A percentile compares a stretch with the other conserved stretches of the same genome.
phyloP scores from a whole-genome alignment of 1,140 invertebrate genomes.

The Orchesella cincta region DNA sequence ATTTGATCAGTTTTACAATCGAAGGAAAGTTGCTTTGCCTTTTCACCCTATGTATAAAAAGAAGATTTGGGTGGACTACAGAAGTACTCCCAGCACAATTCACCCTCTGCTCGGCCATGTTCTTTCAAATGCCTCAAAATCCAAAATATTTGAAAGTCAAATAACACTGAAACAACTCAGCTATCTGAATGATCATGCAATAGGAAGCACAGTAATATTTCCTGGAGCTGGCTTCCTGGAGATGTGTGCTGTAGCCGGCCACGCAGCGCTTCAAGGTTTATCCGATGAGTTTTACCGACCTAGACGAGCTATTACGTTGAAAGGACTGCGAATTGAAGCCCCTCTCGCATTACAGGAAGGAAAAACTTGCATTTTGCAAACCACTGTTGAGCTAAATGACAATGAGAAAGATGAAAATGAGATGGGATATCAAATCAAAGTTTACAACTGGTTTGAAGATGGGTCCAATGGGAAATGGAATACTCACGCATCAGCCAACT shows the following conservation, averaged over 20 bases:
- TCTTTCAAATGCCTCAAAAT: conserved; percentile 11
- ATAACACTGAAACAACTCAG: neutral
- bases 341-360: neutral
- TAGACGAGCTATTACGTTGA: neutral
- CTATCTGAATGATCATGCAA: neutral
- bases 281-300: neutral
- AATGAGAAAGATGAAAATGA: neutral
- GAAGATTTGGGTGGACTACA: neutral
- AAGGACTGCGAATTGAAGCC: neutral
- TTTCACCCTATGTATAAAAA: neutral
- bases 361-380: neutral
- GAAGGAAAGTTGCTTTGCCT: neutral
- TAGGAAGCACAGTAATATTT: neutral
- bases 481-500: neutral
- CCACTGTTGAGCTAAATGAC: neutral
- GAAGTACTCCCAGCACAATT: neutral
- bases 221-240: conserved; percentile 2
- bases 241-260: neutral
- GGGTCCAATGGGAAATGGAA: neutral
- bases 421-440: neutral
- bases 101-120: neutral
- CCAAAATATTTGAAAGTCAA: neutral
- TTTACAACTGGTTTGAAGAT: conserved; percentile 1
- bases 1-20: neutral
- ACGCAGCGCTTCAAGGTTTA: neutral